Base-by-base conservation (phyloP, 1,140 invertebrate genomes). In the Cotesia typhae region DNA sequence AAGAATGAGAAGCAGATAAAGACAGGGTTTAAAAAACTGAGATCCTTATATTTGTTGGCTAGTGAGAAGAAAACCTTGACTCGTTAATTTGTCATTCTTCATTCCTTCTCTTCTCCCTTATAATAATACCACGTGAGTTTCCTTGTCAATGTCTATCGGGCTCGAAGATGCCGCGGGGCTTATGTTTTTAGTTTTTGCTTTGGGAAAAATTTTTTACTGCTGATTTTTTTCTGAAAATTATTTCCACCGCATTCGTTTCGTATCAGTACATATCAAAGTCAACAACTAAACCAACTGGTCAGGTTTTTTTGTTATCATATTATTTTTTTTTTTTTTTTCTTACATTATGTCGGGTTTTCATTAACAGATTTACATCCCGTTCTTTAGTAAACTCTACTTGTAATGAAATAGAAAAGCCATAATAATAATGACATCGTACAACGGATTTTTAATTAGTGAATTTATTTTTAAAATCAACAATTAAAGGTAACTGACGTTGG, bases 61-160 rank as follows among this genome's bases (percentile, higher is more conserved):
- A 72, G 38, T 28, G 70, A 67, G 53, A 60, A 74, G 75, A 74
- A 76, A 73, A 80, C 77, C 78, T 66, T 75, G 72, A 70, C 74
- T 78, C 74, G 77, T 79, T 79, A 80, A 81, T 81, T 81, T 81
- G 79, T 81, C 80, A 81, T 78, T 73, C 71, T 28, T 38, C 64
- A 61, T n/a, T 65, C 59, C 65, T 17, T 71, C 64, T 52, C 28
- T 36, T 37, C 47, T 65, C 57, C 41, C 47, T n/a, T 5, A 10
- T 37, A 14, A 47, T 47, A 47, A 47, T 47, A 10, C 4, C 66
- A 35, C 68, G 20, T 36, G 12, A 57, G 17, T 41, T 71, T 71
- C 61, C 57, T 71, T 71, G 47, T 55, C 55, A 47, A 57, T 70
- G 61, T 71, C 61, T 65, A 71, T 70, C 70, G 51, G 65, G 47